Base-by-base conservation (phyloP, 2,113 vertebrate genomes). In the Oophaga pumilio region DNA sequence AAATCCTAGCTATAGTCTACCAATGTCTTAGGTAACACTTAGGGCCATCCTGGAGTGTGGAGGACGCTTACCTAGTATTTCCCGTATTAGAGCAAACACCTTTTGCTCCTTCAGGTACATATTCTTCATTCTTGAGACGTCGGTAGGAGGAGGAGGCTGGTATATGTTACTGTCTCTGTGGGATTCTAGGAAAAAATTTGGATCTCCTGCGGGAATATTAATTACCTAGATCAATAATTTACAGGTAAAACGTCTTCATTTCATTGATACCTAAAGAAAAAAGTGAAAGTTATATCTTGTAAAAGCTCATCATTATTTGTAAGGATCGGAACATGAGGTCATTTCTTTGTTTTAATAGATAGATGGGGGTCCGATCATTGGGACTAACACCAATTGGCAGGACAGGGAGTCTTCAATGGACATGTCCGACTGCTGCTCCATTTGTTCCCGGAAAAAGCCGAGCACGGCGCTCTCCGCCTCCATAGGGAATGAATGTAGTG, bases 31-130 rank as follows among this genome's bases (percentile, higher is more conserved):
- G 1, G 9, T 66, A 22, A 66, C 33, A 43, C 33, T 43, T 43
- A 4, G 33, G 1, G 33, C 33, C 33, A 33, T 33, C 33, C 33
- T 33, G 33, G 33, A 43, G 33, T 43, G 33, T 15, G 13, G 20
- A 22, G n/a, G 68, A 14, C 57, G 84, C 92, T 90, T 92, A 98
- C 98, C 94, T 14, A 98, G 86, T 90, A 98, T 98, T 93, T 99
- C 98, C 90, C 91, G 92, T 91, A 98, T 94, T 50, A 99, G 94
- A 22, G 92, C 95, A 87, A 96, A 97, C 0, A 96, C 97, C 91
- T 97, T 99, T 93, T 98, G 95, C 90, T 98, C 96, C 92, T 96
- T 98, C 62, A 96, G 92, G 89, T 93, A 93, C 84, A 92, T 96
- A 79, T 90, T 94, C 91, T 93, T 97, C 94, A 97, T 97, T 93